These are phyloP conservation scores for Pollenia labialis DNA, from an alignment of 2,888 invertebrate genomes.

Conservation along the genomic window DNA sequence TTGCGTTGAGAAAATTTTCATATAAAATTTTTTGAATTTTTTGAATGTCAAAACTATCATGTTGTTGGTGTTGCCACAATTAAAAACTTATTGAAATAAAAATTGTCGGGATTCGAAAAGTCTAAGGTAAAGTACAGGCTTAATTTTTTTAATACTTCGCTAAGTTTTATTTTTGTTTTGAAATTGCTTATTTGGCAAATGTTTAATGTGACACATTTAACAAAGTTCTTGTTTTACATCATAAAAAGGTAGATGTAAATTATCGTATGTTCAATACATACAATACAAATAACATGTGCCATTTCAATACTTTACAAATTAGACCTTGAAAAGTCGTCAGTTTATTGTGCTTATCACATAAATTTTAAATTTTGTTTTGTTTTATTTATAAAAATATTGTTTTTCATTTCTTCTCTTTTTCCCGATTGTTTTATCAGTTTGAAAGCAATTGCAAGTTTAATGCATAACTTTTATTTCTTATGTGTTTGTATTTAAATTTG, in stretches of 20 bases:
- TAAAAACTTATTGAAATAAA: no score
- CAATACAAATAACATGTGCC: not conserved
- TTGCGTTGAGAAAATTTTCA: no score
- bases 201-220: not conserved
- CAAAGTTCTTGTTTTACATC: not conserved
- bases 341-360: slow-evolving; percentile 48
- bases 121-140: no score
- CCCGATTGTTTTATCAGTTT: slow-evolving; percentile 7
- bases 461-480: not conserved
- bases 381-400: no score
- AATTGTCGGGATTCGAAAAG: no score
- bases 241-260: not conserved
- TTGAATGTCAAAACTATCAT: no score
- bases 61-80: no score
- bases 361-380: not conserved
- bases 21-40: no score
- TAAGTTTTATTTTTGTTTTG: no score
- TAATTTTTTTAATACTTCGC: no score
- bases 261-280: not conserved
- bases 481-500: no score
- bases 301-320: slow-evolving; percentile 9
- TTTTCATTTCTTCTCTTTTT: not conserved
- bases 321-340: slow-evolving; percentile 57
- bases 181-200: not conserved
- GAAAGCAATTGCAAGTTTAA: slow-evolving; percentile 10